Evolutionary conservation across 2,888 invertebrate species (phyloP), one percentile per base, ranked within the genome.

Genomic region (Spilosoma lubricipeda): DNA sequence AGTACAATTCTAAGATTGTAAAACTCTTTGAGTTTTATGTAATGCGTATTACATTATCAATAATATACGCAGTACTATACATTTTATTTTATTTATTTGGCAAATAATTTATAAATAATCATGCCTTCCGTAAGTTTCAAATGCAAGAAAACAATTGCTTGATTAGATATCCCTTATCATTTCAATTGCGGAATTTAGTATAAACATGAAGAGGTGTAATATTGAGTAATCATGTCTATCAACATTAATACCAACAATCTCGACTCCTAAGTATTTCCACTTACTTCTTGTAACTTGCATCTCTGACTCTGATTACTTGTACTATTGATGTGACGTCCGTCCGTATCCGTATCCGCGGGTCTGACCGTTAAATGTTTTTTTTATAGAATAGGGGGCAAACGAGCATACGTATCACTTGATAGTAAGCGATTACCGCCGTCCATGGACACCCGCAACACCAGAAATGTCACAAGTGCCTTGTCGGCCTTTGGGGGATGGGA

Each of bases 121-220:
- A 48, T 36, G 56, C 68, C 48, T 68, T 68, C 68, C 73, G 64
- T 30, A 48, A 63, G 20, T 73, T 56, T 64, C 52, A 56, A 39
- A 15, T 67, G 59, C 67, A 20, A 65, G 33, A 73, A 68, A 52
- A 52, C 66, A 48, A 72, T 70, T 42, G 11, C 63, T 59, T 69
- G 73, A 73, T 73, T 69, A 73, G 68, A 73, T 73, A 72, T 18
- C 67, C n/a, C 63, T 74, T 74, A 74, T 74, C 73, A 45, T 70
- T 73, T 70, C 73, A 59, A 73, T 73, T 73, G 52, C 65, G 42
- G 48, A 33, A 72, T 68, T 70, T 65, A 52, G 20, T 72, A 45
- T 67, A 72, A 67, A 59, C 67, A 67, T 66, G 30, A 23, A 48
- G 23, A 63, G 45, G 30, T 48, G 56, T 56, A 27, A 59, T 70